Base-by-base conservation (phyloP, 2,113 vertebrate genomes). In the Corythaeola cristata region DNA sequence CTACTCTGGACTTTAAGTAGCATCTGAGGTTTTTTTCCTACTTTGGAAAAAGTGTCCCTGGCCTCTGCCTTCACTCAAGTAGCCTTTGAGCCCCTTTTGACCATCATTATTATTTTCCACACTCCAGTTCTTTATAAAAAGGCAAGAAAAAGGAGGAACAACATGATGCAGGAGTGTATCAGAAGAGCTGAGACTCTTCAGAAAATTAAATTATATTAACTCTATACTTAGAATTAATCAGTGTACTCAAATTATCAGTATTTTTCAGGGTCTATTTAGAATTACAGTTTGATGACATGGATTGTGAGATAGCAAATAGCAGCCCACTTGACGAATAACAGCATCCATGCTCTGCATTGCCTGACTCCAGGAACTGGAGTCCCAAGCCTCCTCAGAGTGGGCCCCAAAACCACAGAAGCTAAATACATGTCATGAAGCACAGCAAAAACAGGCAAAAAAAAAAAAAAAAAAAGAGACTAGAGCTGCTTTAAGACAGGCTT, bases 171-270 rank as follows among this genome's bases (percentile, higher is more conserved):
- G 41, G 53, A 90, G n/a, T 20, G 28, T 74, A 85, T 50, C 17
- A 90, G 67, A 83, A 88, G 16, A 73, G 50, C 71, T 44, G 52
- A 90, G 45, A 55, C 75, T 94, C 91, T 90, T 85, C 59, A 95
- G 93, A 73, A 95, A 95, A 95, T 83, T 26, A 49, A 88, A 94
- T 73, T 3, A 74, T 80, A 67, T 63, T 90, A 77, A 83, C 63
- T 74, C 84, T 77, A 63, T 86, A 45, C 47, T 88, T 85, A 73
- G 50, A 96, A 91, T 83, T 83, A 88, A 94, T 88, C 52, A 71
- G 18, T 35, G 44, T 83, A 74, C 60, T 83, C 74, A 91, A 81
- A 90, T 59, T 10, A 82, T 37, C 0, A 1, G 12, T 62, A 64
- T 92, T 93, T 95, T 93, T 81, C 50, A 24, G 74, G 16, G 55